Base-by-base conservation (phyloP, 2,797 vertebrate genomes). In the Centroberyx gerrardi region DNA sequence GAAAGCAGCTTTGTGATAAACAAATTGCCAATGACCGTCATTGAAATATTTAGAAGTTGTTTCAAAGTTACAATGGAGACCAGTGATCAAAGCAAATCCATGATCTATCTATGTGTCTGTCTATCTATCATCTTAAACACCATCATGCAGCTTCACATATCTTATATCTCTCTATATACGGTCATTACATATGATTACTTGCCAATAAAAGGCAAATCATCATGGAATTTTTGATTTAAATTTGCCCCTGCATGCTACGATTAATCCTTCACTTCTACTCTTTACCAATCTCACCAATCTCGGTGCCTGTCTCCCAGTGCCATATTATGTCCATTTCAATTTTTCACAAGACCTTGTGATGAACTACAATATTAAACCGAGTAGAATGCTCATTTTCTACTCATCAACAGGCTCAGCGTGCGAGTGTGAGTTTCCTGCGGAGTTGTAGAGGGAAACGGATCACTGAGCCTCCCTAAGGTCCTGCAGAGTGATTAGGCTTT, bases 401-500 rank as follows among this genome's bases (percentile, higher is more conserved):
- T 91, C 86, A 93, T 92, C 90, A 92, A 89, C 91, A 86, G 88
- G 83, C 91, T 71, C 89, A 88, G 88, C 84, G 38, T 91, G 91
- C 49, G 88, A 90, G 80, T 74, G 87, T 60, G 85, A 81, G 80
- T 71, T 84, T 91, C 89, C 91, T 53, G 80, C 10, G 38, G 90
- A 76, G 89, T 66, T 31, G 64, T 68, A 53, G 86, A 88, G 70
- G 88, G 89, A 92, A 94, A 94, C 90, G 83, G 90, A 93, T 93
- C 87, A 86, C 87, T 71, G 90, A 74, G 78, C 71, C 85, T 91
- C 91, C 92, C 94, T 85, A 67, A 92, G 93, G 92, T 93, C 90
- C 91, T 81, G 88, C 87, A 63, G 90, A 92, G 90, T 91, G 93
- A 94, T 91, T 91, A 93, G 91, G 84, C 86, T 92, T 89, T 87